A percentile compares a stretch with the other conserved stretches of the same genome.
phyloP scores from a whole-genome alignment of 2,888 invertebrate genomes.

The Halictus ligatus region DNA sequence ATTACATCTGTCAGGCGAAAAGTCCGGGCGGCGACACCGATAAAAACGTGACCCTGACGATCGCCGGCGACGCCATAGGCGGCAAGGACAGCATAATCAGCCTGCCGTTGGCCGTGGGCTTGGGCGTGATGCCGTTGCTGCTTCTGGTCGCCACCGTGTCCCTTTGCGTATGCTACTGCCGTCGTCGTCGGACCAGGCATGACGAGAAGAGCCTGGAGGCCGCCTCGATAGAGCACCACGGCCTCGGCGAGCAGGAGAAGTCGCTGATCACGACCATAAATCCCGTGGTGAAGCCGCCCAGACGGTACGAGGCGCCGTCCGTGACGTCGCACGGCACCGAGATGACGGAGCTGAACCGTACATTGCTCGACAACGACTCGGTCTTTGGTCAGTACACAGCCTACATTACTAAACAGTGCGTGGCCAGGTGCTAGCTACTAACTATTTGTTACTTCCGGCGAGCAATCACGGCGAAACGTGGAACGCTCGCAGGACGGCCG shows the following conservation, averaged over 20 bases:
- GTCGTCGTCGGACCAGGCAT: constrained; percentile 85
- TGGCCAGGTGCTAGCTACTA: constrained; percentile 70
- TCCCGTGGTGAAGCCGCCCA: constrained; percentile 93
- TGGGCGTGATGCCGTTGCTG: constrained; percentile 85
- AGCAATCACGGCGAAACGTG: constrained; percentile 40
- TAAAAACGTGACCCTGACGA: constrained; percentile 89
- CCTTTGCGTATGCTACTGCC: constrained; percentile 87
- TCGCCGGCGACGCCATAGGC: constrained; percentile 81
- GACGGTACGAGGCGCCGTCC: constrained; percentile 91
- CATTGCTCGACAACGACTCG: constrained; percentile 92
- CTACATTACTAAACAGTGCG: constrained; percentile 79
- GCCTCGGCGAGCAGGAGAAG: constrained; percentile 93
- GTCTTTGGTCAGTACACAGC: constrained; percentile 89
- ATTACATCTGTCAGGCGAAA: constrained; percentile 92
- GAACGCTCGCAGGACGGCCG: constrained; percentile 25
- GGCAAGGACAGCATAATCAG: constrained; percentile 78
- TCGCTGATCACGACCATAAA: constrained; percentile 93
- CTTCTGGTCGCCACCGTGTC: constrained; percentile 85
- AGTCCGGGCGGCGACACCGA: constrained; percentile 93
- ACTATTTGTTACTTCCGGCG: constrained; percentile 45
- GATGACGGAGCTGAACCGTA: constrained; percentile 93
- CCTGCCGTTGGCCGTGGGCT: constrained; percentile 85
- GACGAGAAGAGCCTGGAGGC: constrained; percentile 86
- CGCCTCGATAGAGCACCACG: constrained; percentile 90
- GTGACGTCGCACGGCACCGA: constrained; percentile 91